Conservation (phyloP, 92 coral and sea anemone genomes). For the Paragorgia papillata region DNA sequence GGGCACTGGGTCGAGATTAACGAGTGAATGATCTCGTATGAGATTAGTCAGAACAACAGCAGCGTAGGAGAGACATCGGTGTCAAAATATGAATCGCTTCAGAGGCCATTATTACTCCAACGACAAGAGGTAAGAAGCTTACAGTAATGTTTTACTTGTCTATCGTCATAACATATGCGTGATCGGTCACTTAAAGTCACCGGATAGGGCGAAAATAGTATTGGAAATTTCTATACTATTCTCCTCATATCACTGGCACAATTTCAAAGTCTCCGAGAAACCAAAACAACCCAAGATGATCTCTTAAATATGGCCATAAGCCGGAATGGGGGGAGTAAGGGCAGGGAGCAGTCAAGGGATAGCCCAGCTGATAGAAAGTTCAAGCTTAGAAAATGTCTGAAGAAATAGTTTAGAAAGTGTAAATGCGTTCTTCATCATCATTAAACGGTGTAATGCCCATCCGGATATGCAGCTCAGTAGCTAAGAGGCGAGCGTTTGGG, state of each 20-base stretch:
- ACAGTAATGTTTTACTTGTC: not conserved
- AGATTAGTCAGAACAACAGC: too few species aligned
- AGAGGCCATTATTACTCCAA: conserved; percentile 15
- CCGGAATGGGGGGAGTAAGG: not conserved
- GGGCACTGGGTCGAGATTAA: not conserved
- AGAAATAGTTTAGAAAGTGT: too few species aligned
- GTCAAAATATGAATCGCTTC: conserved; percentile 27
- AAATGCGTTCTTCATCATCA: too few species aligned
- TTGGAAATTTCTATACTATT: not conserved
- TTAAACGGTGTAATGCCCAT: too few species aligned
- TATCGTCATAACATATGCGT: not conserved
- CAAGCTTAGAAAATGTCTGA: too few species aligned
- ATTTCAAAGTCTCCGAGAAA: not conserved
- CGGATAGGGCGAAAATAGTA: not conserved
- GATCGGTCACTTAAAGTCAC: not conserved
- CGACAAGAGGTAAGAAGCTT: conserved; percentile 30
- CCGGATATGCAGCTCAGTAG: conserved; percentile 35
- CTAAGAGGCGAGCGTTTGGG: conserved; percentile 10
- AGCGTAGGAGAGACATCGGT: not conserved
- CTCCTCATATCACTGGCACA: not conserved
- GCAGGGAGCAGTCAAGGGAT: too few species aligned
- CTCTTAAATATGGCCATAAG: not conserved
- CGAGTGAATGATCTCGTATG: not conserved
- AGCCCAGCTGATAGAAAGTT: too few species aligned
- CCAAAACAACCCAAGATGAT: not conserved